Evolutionary conservation across 2,113 vertebrate genomes (phyloP).

Genomic region (Tamias sibiricus): DNA sequence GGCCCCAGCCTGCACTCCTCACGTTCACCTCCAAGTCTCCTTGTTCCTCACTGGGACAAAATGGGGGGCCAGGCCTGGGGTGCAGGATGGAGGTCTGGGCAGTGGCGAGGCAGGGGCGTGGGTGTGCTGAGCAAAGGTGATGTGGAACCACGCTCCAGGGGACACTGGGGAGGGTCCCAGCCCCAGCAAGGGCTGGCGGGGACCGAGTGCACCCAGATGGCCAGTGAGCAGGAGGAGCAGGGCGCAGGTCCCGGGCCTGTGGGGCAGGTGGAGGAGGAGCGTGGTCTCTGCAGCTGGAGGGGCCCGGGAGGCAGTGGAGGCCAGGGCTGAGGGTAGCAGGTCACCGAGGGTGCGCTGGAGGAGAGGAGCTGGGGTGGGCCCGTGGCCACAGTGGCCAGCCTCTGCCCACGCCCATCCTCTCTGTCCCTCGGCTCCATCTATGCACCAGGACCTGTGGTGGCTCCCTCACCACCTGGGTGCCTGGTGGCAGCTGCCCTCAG

Average conservation of each 20-base stretch:
- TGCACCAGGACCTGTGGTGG: fast-evolving
- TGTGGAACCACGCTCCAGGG: fast-evolving
- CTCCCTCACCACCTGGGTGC: not conserved
- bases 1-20: fast-evolving
- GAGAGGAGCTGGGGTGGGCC: not conserved
- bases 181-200: not conserved
- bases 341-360: not conserved
- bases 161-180: not conserved
- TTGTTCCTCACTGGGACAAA: not conserved
- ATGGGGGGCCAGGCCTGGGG: not conserved
- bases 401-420: not conserved
- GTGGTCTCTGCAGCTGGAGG: not conserved
- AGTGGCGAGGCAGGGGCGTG: fast-evolving
- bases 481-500: not conserved
- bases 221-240: fast-evolving
- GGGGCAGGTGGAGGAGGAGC: not conserved
- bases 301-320: not conserved
- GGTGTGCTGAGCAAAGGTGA: not conserved
- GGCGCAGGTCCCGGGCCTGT: not conserved
- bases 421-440: fast-evolving
- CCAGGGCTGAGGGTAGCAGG: not conserved
- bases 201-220: fast-evolving
- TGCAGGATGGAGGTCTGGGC: not conserved
- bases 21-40: not conserved
- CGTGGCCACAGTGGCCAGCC: fast-evolving